Evolutionary conservation across 2,113 vertebrate species (phyloP), one percentile per base, ranked within the genome.

Genomic region (Odocoileus virginianus): DNA sequence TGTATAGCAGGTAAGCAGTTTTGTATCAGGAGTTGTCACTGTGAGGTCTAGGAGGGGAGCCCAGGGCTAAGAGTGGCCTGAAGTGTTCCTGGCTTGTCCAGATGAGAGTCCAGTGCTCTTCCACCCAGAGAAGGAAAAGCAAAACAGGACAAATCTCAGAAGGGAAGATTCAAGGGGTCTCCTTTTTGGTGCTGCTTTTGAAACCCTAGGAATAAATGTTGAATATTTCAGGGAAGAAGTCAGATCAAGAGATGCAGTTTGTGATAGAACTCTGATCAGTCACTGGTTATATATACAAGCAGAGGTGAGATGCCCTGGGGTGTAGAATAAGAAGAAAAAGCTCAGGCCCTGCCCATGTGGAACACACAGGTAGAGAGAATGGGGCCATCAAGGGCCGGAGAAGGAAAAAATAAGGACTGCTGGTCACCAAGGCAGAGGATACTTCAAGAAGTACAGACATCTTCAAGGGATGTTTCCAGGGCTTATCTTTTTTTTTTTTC

Each of bases 1-100:
- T 0, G 6, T 13, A 1, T 13, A 15, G 25, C 1, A 30, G 43
- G 11, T 27, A 1, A 23, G 40, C 2, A 6, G 6, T 16, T 47
- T 30, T 55, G 50, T 45, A 14, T 28, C 23, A 4, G 74, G 74
- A 76, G 23, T 45, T 45, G 27, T 15, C 40, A 13, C 50, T 47
- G 82, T 9, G 91, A 14, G 3, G 30, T 15, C 10, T 7, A 36
- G 40, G 16, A 23, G 43, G 33, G 76, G 25, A 60, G 5, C 5
- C 25, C 11, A 1, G 7, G 11, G 16, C 10, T 5, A 71, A 33
- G 36, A 47, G n/a, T 25, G 61, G 2, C 40, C 54, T 12, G 33
- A 74, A 3, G 30, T 3, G 23, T 15, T 60, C 54, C 33, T 23
- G 82, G 33, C 11, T 50, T 58, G 6, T 6, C 1, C 25, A 7